Percentiles rank a stretch among this genome's conserved stretches.
Conservation (phyloP, 1,140 invertebrate species). For the Apis mellifera region Amel_HAv3.1 CM009937.2:13790001-13790500, state of each 20-base stretch:
- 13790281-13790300: constrained; percentile 34
- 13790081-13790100: no score
- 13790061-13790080: no score
- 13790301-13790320: constrained; percentile 28
- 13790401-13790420: constrained; percentile 51
- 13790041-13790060: background rate
- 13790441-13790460: background rate
- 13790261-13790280: constrained; percentile 68
- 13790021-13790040: background rate
- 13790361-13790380: constrained; percentile 36
- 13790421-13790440: constrained; percentile 33
- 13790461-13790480: no score
- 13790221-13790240: constrained; percentile 75
- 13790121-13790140: constrained; percentile 19
- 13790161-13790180: background rate
- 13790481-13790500: no score
- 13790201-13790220: constrained; percentile 64
- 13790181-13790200: constrained; percentile 45
- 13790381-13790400: constrained; percentile 38
- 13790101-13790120: background rate
- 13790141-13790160: background rate
- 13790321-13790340: constrained; percentile 40
- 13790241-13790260: constrained; percentile 74
- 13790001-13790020: constrained; percentile 11
- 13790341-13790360: background rate